Evolutionary conservation across 2,113 vertebrate species (phyloP), one percentile per base, ranked within the genome.

Genomic region (Syrmaticus mikado): DNA sequence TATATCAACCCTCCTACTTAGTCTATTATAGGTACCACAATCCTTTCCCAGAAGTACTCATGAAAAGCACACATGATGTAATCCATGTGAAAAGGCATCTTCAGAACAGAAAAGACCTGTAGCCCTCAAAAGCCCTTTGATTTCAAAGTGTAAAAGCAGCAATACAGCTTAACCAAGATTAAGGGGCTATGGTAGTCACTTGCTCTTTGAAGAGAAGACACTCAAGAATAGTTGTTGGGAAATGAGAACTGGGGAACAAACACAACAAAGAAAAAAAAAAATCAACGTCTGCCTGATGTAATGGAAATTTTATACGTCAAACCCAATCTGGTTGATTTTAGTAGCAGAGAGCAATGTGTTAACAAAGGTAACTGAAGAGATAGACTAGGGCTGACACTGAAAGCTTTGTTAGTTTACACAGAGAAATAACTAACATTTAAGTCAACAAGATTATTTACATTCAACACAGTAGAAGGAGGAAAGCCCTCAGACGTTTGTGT

Each of bases 271-370:
- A 4, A 8, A 46, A 30, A 66, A 30, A 66, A 32, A 25, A 20
- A 17, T 17, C 24, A 43, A 55, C 45, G 24, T 83, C 36, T 78
- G 65, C 46, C 53, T 72, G 15, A 36, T 7, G 22, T 52, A 84
- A 36, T 7, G 21, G 50, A 85, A n/a, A 77, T 85, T 36, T n/a
- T 53, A 58, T 50, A 53, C 10, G 38, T 25, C 3, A 1, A 62
- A 50, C 19, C 67, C 55, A 71, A 17, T 25, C 13, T 53, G 36
- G 34, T 0, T 75, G 20, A 82, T 45, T 21, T 34, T 13, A 88
- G 16, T 5, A 62, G 48, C 15, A 76, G 18, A 76, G 10, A 53
- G 11, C 0, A 2, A 82, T 19, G 13, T 5, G 15, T 0, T 43
- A 48, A 70, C 24, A 60, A 38, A 43, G 16, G 24, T 45, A 71